phyloP scores from a whole-genome alignment of 2,797 vertebrate species.

The Glyptemys insculpta region DNA sequence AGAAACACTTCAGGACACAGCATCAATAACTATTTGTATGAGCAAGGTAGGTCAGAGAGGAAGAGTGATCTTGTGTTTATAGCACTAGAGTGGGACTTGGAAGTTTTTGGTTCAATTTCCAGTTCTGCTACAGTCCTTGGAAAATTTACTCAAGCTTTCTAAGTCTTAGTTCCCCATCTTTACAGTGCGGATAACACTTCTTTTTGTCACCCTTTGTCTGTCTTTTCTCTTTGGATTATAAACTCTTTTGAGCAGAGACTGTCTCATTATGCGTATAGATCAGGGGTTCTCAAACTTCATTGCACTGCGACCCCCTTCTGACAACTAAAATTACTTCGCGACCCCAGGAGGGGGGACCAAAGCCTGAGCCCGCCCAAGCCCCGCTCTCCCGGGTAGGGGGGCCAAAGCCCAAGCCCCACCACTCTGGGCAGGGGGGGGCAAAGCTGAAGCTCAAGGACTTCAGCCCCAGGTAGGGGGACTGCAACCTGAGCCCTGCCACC shows the following conservation, averaged over 20 bases:
- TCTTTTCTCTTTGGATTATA: neutral
- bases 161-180: neutral
- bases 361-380: too few species aligned
- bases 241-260: neutral
- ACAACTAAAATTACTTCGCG: too few species aligned
- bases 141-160: neutral
- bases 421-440: too few species aligned
- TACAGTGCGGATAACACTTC: neutral
- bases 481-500: too few species aligned
- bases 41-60: neutral
- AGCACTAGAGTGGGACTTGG: neutral
- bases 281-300: too few species aligned
- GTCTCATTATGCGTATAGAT: neutral
- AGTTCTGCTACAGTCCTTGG: fast-evolving
- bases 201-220: neutral
- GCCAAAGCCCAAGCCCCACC: too few species aligned
- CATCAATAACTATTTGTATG: neutral
- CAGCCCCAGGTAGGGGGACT: too few species aligned
- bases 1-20: neutral
- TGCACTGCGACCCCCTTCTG: too few species aligned
- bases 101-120: neutral
- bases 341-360: too few species aligned
- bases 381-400: too few species aligned
- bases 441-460: too few species aligned
- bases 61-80: neutral